These are phyloP conservation scores for Scomber scombrus DNA, from an alignment of 2,113 vertebrate genomes.

Conservation along the genomic window DNA sequence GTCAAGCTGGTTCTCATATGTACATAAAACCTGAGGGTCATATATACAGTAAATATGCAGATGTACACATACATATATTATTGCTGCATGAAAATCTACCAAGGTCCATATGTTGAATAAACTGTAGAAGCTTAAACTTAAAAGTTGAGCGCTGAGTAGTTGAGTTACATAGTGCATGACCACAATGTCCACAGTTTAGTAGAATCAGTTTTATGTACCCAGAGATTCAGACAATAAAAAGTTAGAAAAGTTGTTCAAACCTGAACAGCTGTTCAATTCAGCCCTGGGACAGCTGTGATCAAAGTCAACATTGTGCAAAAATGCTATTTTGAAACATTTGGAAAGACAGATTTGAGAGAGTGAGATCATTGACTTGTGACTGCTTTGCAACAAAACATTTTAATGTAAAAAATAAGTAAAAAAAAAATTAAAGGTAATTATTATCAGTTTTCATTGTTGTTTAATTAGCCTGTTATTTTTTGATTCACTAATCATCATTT, in stretches of 20 bases:
- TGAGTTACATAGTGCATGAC: no score
- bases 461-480: no score
- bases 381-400: neutral
- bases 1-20: constrained; percentile 1
- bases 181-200: no score
- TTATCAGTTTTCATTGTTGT: no score
- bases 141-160: no score
- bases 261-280: neutral
- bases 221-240: neutral
- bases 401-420: neutral
- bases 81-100: neutral
- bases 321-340: neutral
- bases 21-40: neutral
- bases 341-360: neutral
- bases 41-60: no score
- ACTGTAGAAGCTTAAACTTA: no score
- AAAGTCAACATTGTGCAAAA: no score
- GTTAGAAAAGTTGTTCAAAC: no score
- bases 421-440: no score
- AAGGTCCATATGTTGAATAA: neutral
- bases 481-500: no score
- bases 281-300: neutral
- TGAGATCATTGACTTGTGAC: neutral
- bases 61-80: constrained; percentile 3
- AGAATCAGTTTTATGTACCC: no score